phyloP scores from a whole-genome alignment of 2,113 vertebrate genomes.

The Rhodinocichla rosea region DNA sequence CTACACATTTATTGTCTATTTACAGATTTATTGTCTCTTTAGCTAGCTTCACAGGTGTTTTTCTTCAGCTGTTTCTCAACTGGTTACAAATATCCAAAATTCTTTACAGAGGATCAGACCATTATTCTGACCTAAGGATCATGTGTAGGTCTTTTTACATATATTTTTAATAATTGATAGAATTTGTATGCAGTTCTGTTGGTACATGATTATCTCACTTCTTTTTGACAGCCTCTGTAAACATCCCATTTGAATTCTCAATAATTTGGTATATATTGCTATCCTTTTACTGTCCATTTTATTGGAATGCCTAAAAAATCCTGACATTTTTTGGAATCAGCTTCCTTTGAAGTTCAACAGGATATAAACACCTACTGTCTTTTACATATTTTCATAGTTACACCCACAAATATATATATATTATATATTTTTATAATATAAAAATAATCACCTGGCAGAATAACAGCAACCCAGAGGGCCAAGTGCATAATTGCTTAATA shows the following conservation, averaged over 20 bases:
- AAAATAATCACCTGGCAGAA: not conserved
- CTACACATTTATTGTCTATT: not conserved
- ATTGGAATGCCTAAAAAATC: not conserved
- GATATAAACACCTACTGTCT: not conserved
- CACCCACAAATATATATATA: not conserved
- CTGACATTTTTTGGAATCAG: not conserved
- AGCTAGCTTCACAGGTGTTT: not conserved
- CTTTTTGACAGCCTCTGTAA: not conserved
- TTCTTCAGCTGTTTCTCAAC: not conserved
- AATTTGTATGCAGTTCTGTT: not conserved
- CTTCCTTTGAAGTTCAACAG: not conserved
- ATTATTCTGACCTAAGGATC: not conserved
- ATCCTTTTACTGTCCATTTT: not conserved
- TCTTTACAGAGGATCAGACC: not conserved
- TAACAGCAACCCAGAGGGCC: not conserved
- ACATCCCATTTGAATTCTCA: not conserved
- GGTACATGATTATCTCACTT: not conserved
- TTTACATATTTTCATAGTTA: not conserved
- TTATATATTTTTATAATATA: not conserved
- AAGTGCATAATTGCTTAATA: not conserved
- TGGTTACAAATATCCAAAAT: not conserved
- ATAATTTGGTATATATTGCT: not conserved
- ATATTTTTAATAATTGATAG: not conserved
- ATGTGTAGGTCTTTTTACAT: not conserved
- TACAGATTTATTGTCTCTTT: not conserved